Evolutionary conservation across 2,797 vertebrate species (phyloP), one percentile per base, ranked within the genome.

Genomic region (Manis javanica): DNA sequence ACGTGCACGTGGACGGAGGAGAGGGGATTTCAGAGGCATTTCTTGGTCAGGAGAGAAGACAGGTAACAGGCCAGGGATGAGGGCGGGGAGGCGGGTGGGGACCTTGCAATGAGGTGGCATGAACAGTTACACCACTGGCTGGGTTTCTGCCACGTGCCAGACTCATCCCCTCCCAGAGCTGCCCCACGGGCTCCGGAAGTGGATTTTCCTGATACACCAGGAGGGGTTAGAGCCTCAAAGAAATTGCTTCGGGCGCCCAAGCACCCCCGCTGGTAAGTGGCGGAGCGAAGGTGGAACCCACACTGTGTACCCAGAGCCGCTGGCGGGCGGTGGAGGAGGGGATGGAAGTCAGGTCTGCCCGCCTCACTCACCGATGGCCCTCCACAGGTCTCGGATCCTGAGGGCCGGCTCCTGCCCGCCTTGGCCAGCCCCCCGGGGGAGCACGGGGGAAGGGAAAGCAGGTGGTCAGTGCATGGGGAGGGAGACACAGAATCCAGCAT

Each of bases 11-110:
- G 34, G 34, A 34, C 26, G 10, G 24, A 37, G 19, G 66, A 37
- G 37, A 6, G 57, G 16, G 66, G 26, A 2, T n/a, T 55, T 42
- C 66, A 53, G 75, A 75, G 51, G 15, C 2, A 9, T 4, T 1
- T 31, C 1, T 0, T 6, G 2, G 66, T 42, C 37, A 5, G 8
- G 24, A 0, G 0, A 31, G 31, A 16, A 37, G 37, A 85, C 3
- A 49, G 31, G 14, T 34, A 2, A 11, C 31, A 46, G 37, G 23
- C 2, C 0, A 12, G 31, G 24, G 37, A 21, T 2, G 31, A 29
- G 53, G 9, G 23, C 14, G 21, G 53, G 19, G 39, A n/a, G 63
- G 57, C 3, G 18, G 26, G 31, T 0, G 8, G 2, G 37, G n/a
- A 4, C 24, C 72, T 59, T 10, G 9, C 91, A 6, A 49, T 39